Conservation (phyloP, 2,888 invertebrate species). For the Limenitis camilla region DNA sequence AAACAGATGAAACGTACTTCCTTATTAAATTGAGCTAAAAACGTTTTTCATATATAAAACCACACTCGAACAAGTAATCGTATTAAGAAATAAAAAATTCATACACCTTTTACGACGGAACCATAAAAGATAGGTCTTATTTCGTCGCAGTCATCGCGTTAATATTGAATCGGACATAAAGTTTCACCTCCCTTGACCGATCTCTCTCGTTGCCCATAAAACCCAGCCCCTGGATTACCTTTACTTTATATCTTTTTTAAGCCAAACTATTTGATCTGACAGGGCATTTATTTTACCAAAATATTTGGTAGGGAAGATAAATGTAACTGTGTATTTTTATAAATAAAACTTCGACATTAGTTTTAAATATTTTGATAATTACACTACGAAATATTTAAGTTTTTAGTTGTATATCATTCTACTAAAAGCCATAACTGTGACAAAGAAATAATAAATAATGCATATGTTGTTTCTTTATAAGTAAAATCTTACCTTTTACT, state of each 20-base stretch:
- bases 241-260: conserved; percentile 12
- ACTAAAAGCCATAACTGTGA: too few species aligned
- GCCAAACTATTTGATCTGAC: conserved; percentile 1
- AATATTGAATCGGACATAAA: conserved; percentile 20
- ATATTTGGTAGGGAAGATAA: too few species aligned
- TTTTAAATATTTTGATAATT: too few species aligned
- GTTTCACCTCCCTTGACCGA: conserved; percentile 13
- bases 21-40: neutral
- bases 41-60: neutral
- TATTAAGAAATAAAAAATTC: conserved; percentile 15
- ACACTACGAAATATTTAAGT: too few species aligned
- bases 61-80: neutral
- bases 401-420: too few species aligned
- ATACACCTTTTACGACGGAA: conserved; percentile 12
- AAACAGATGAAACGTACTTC: neutral
- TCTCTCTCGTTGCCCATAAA: conserved; percentile 11
- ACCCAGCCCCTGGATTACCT: conserved; percentile 8
- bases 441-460: too few species aligned
- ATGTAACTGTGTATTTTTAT: too few species aligned
- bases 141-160: conserved; percentile 20
- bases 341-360: too few species aligned
- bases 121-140: conserved; percentile 17
- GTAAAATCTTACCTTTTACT: too few species aligned
- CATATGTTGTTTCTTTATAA: too few species aligned
- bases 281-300: too few species aligned